phyloP scores from a whole-genome alignment of 2,797 vertebrate genomes.

The Knipowitschia caucasica region DNA sequence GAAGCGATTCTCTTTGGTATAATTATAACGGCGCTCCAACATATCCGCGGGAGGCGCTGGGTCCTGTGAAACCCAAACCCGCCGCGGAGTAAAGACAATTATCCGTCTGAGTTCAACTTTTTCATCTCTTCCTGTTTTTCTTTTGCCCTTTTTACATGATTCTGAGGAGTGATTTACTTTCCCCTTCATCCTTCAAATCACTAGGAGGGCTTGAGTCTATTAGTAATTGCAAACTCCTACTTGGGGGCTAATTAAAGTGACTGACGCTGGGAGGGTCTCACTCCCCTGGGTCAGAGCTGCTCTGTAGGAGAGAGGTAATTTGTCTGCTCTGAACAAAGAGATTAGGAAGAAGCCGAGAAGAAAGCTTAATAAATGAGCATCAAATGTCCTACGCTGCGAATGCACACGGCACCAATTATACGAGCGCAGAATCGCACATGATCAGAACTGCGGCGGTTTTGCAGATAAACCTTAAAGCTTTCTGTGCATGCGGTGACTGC shows the following conservation, averaged over 20 bases:
- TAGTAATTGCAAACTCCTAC: conserved; percentile 91
- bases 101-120: conserved; percentile 60
- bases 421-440: conserved; percentile 69
- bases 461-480: conserved; percentile 47
- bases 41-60: conserved; percentile 65
- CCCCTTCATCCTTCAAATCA: conserved; percentile 84
- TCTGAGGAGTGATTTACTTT: conserved; percentile 77
- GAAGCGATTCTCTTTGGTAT: conserved; percentile 72
- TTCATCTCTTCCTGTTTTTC: conserved; percentile 50
- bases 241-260: conserved; percentile 99
- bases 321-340: conserved; percentile 99
- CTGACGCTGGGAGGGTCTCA: conserved; percentile 89
- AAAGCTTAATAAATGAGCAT: conserved; percentile 97
- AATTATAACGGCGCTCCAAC: conserved; percentile 61
- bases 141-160: conserved; percentile 68
- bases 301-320: conserved; percentile 96
- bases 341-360: conserved; percentile 89
- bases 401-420: conserved; percentile 87
- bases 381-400: conserved; percentile 84
- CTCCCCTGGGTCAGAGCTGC: conserved; percentile 91
- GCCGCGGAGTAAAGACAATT: conserved; percentile 65
- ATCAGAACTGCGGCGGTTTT: conserved; percentile 64
- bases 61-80: conserved; percentile 62
- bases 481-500: conserved; percentile 28
- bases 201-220: conserved; percentile 89